Conservation (phyloP, 1,140 invertebrate genomes). For the Teleogryllus occipitalis region DNA sequence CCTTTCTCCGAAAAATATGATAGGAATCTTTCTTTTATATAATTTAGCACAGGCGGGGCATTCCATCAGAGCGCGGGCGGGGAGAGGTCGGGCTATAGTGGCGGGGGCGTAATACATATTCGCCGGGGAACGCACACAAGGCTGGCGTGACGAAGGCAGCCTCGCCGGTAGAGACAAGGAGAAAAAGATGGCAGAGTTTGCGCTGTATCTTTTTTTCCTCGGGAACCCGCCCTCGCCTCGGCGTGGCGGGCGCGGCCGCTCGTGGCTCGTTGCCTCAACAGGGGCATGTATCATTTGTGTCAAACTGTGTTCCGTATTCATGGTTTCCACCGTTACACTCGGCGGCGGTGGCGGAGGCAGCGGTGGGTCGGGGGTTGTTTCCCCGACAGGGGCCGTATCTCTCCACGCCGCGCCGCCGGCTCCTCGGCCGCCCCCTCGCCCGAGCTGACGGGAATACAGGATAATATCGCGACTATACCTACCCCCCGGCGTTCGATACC, state of each 20-base stretch:
- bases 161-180: background rate
- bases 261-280: background rate
- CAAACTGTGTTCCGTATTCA: conserved; percentile 4
- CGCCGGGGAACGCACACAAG: background rate
- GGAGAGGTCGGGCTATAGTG: no score
- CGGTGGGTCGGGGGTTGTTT: background rate
- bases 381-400: background rate
- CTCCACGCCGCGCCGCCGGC: background rate
- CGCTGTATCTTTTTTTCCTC: background rate
- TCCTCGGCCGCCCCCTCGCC: background rate
- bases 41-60: background rate
- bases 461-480: background rate
- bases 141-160: background rate
- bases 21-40: conserved; percentile 6
- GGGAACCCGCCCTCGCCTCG: background rate
- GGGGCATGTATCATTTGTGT: background rate
- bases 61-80: background rate
- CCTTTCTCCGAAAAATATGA: background rate
- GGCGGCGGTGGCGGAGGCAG: background rate
- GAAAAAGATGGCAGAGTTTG: background rate
- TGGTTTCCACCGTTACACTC: background rate
- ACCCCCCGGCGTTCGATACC: background rate
- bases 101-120: background rate
- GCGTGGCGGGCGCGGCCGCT: no score
- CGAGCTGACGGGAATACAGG: background rate